phyloP scores from a whole-genome alignment of 92 coral and sea anemone genomes.

The Porites lobata region DNA sequence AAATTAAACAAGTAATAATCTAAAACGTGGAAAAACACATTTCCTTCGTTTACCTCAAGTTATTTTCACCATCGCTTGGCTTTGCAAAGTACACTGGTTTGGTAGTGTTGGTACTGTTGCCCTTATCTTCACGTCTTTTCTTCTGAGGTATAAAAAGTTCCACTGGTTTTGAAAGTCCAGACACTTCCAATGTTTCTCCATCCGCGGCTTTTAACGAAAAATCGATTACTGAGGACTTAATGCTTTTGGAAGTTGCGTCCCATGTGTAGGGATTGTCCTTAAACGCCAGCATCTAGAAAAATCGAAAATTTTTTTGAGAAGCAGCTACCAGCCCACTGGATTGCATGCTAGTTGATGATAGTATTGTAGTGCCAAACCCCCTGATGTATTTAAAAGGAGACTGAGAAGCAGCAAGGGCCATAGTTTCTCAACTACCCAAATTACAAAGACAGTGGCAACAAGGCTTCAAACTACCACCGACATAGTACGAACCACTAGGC shows the following conservation, averaged over 20 bases:
- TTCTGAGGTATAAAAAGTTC: conserved; percentile 79
- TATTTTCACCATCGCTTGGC: conserved; percentile 79
- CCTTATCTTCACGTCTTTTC: conserved; percentile 36
- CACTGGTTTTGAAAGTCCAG: conserved; percentile 76
- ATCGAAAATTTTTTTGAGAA: too few species aligned
- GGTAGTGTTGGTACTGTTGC: conserved; percentile 50
- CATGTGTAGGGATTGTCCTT: conserved; percentile 85
- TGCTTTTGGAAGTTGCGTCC: conserved; percentile 74
- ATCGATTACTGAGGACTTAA: conserved; percentile 84
- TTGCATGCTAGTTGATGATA: too few species aligned
- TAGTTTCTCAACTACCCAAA: too few species aligned
- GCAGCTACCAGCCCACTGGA: too few species aligned
- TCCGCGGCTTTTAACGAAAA: conserved; percentile 74
- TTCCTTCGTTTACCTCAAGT: conserved; percentile 45
- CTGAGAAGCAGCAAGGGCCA: too few species aligned
- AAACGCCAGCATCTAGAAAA: conserved; percentile 74
- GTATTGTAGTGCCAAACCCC: too few species aligned
- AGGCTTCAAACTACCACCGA: too few species aligned
- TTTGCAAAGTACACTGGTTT: conserved; percentile 72
- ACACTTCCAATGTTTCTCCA: conserved; percentile 73
- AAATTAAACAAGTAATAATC: too few species aligned
- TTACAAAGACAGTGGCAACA: too few species aligned
- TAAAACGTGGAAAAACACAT: neutral
- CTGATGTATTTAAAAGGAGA: too few species aligned
- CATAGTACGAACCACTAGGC: too few species aligned